These are phyloP conservation scores for Chymomyza procnemis DNA, from an alignment of 2,888 invertebrate genomes.

Conservation along the genomic window DNA sequence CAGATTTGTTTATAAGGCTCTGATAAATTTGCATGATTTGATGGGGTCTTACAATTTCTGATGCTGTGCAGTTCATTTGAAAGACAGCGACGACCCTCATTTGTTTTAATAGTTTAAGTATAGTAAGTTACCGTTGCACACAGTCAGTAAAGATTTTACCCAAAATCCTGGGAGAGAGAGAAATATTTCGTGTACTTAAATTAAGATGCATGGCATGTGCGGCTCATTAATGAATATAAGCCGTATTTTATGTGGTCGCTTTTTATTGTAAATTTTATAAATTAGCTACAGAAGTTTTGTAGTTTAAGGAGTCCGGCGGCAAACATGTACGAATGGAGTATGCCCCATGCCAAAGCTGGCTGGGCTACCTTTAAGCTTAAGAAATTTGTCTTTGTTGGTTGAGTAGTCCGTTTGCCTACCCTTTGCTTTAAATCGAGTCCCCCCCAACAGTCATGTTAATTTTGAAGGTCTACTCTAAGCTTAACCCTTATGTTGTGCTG, in stretches of 20 bases:
- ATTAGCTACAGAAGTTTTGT: constrained; percentile 35
- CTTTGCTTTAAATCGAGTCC: constrained; percentile 22
- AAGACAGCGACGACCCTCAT: constrained; percentile 56
- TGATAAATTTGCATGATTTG: constrained; percentile 42
- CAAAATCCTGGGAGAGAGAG: background rate
- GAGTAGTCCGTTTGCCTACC: background rate
- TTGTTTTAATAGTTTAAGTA: constrained; percentile 67
- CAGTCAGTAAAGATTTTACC: background rate
- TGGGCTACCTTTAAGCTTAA: constrained; percentile 54
- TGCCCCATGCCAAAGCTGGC: constrained; percentile 9
- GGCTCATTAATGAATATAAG: constrained; percentile 52
- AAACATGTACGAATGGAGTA: constrained; percentile 7
- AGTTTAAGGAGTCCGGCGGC: background rate
- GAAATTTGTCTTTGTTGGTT: constrained; percentile 48
- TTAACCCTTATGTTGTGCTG: background rate
- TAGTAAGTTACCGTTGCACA: constrained; percentile 31
- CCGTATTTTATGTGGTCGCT: constrained; percentile 13
- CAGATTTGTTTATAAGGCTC: constrained; percentile 39
- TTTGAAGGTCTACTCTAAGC: constrained; percentile 4
- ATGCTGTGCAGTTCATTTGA: background rate
- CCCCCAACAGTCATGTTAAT: constrained; percentile 31
- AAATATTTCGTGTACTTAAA: constrained; percentile 2
- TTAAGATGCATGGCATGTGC: background rate
- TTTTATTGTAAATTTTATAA: constrained; percentile 55
- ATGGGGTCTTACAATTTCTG: background rate